These are phyloP conservation scores for Dromococcyx pavoninus DNA, from an alignment of 2,797 vertebrate genomes.

Conservation along the genomic window DNA sequence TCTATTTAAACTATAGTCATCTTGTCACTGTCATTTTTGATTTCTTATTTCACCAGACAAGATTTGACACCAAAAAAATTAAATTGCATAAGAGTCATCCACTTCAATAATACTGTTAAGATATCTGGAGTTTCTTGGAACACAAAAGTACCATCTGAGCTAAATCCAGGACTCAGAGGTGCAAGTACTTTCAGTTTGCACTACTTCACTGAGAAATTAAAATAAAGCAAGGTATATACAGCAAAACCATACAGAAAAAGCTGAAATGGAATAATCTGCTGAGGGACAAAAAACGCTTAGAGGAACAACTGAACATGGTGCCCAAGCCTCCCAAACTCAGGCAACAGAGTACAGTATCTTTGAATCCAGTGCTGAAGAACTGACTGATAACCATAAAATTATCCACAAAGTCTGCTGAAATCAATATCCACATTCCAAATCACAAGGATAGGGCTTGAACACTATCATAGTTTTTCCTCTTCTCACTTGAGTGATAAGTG, in stretches of 20 bases:
- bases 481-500: not conserved
- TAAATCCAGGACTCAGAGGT: not conserved
- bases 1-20: not conserved
- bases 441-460: not conserved
- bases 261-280: not conserved
- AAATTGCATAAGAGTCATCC: not conserved
- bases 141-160: not conserved
- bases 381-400: not conserved
- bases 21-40: not conserved
- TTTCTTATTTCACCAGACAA: not conserved
- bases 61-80: not conserved
- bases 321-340: not conserved
- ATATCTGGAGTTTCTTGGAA: not conserved
- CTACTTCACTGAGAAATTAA: not conserved
- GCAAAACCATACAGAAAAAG: not conserved
- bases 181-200: not conserved
- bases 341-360: not conserved
- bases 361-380: not conserved
- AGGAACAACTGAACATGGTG: accelerated
- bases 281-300: not conserved
- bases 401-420: not conserved
- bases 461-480: not conserved
- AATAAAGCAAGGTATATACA: not conserved
- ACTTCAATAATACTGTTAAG: not conserved
- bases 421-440: not conserved